Percentiles rank a stretch among this genome's conserved stretches.
Conservation (phyloP, 2,797 vertebrate genomes). For the Manis javanica region DNA sequence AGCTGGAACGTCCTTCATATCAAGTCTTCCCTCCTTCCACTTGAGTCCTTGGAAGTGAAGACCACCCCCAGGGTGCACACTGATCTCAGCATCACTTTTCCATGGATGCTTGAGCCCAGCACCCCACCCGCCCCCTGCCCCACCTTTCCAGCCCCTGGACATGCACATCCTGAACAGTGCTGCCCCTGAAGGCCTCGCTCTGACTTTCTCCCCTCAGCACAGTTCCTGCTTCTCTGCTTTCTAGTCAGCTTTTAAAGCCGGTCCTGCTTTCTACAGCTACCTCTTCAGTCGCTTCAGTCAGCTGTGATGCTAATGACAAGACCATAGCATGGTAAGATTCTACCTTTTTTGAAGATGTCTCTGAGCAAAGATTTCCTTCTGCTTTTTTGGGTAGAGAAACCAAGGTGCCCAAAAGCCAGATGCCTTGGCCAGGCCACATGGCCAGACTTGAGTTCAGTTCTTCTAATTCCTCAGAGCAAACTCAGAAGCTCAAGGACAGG, state of each 20-base stretch:
- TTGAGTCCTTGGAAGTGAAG: neutral
- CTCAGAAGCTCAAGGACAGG: neutral
- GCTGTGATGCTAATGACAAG: neutral
- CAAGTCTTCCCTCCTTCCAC: neutral
- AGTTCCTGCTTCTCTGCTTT: neutral
- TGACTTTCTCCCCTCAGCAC: neutral
- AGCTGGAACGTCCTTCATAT: neutral
- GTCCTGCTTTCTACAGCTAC: neutral
- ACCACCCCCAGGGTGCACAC: too few species aligned
- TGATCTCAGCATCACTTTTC: neutral
- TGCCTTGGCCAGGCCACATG: neutral
- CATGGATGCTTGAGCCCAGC: neutral
- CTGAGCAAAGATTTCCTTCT: neutral
- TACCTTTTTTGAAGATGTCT: neutral
- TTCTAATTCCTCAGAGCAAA: neutral
- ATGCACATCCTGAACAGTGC: fast-evolving
- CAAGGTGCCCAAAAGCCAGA: neutral
- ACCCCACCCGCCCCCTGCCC: neutral
- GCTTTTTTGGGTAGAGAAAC: neutral
- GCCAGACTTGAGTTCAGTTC: neutral
- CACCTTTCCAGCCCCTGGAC: neutral
- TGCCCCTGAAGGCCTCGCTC: neutral
- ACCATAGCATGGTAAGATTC: neutral
- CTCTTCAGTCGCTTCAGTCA: neutral
- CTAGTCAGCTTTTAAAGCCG: neutral